These are phyloP conservation scores for Rhopalosiphum padi DNA, from an alignment of 1,140 invertebrate genomes.

Conservation along the genomic window DNA sequence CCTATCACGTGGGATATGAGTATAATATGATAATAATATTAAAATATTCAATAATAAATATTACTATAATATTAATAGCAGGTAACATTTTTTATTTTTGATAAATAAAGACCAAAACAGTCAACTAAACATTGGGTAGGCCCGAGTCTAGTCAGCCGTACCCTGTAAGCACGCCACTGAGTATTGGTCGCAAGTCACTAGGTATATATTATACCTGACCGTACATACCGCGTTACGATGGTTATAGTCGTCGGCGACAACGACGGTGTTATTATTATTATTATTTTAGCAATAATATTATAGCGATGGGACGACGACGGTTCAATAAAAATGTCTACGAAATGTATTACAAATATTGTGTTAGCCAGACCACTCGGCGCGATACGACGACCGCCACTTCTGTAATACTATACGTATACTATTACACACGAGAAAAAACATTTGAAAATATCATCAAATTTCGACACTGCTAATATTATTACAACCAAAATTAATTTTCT, in stretches of 20 bases:
- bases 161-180: too few species aligned
- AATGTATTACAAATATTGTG: background rate
- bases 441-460: background rate
- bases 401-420: too few species aligned
- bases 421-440: background rate
- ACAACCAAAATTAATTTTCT: background rate
- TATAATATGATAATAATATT: too few species aligned
- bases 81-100: too few species aligned
- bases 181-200: too few species aligned
- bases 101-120: too few species aligned
- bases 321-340: background rate
- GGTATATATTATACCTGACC: background rate
- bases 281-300: background rate
- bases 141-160: too few species aligned
- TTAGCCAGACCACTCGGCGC: background rate
- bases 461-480: background rate
- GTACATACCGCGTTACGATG: background rate
- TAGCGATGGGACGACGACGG: background rate
- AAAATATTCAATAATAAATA: too few species aligned
- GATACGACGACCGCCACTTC: background rate
- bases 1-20: too few species aligned
- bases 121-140: too few species aligned
- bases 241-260: background rate
- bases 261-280: background rate
- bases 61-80: too few species aligned